Percentiles rank a stretch among this genome's conserved stretches.
Conservation (phyloP, 2,888 invertebrate species). For the Ormyrus pomaceus region DNA sequence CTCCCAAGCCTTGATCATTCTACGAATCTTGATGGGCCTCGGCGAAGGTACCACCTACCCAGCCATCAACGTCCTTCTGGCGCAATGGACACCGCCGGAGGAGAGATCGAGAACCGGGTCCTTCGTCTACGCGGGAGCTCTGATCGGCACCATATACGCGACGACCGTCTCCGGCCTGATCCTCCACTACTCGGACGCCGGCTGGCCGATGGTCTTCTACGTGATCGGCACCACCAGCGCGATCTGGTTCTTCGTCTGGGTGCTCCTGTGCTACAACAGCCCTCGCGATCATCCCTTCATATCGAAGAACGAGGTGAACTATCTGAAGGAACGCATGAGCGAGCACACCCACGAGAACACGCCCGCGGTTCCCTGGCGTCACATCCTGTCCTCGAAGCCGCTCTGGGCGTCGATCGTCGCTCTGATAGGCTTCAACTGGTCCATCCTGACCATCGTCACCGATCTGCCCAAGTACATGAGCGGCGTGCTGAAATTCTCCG, state of each 20-base stretch:
- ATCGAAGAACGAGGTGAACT: slow-evolving; percentile 69
- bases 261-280: slow-evolving; percentile 72
- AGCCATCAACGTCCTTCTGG: slow-evolving; percentile 87
- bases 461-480: slow-evolving; percentile 75
- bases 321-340: slow-evolving; percentile 68
- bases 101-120: slow-evolving; percentile 85
- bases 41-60: slow-evolving; percentile 92
- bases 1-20: slow-evolving; percentile 83
- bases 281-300: slow-evolving; percentile 74
- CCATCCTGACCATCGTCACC: slow-evolving; percentile 72
- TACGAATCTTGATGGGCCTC: slow-evolving; percentile 87
- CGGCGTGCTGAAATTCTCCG: slow-evolving; percentile 73
- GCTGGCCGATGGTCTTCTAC: slow-evolving; percentile 89
- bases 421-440: slow-evolving; percentile 73
- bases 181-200: slow-evolving; percentile 79
- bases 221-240: slow-evolving; percentile 86
- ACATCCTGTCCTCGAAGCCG: slow-evolving; percentile 78
- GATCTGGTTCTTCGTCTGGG: slow-evolving; percentile 85
- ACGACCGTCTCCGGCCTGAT: slow-evolving; percentile 83
- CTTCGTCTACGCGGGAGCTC: slow-evolving; percentile 87
- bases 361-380: slow-evolving; percentile 69
- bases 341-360: slow-evolving; percentile 67
- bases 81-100: slow-evolving; percentile 88
- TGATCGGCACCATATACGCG: slow-evolving; percentile 81
- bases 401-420: slow-evolving; percentile 86